phyloP scores from a whole-genome alignment of 1,140 invertebrate genomes.

The Drosophila burlai region DNA sequence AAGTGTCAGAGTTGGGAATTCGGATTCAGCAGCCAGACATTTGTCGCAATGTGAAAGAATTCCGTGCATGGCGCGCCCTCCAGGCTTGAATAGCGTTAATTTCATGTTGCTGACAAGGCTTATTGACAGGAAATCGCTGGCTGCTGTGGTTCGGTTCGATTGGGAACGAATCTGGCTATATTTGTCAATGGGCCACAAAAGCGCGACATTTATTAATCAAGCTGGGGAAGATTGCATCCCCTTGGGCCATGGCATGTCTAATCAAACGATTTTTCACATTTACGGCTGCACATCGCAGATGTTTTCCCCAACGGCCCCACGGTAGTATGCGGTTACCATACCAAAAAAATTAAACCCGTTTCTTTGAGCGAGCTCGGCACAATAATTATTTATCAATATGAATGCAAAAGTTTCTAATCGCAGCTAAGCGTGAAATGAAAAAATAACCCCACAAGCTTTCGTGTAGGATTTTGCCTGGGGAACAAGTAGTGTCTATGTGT shows the following conservation, averaged over 20 bases:
- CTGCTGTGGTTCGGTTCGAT: conserved; percentile 2
- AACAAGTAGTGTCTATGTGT: too few species aligned
- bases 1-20: conserved; percentile 60
- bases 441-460: conserved; percentile 46
- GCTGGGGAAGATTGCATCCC: conserved; percentile 49
- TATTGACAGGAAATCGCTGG: conserved; percentile 67
- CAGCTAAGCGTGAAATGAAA: conserved; percentile 48
- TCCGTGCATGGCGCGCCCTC: conserved; percentile 41
- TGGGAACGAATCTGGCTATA: conserved; percentile 15
- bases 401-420: conserved; percentile 8
- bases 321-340: neutral
- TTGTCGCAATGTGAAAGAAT: conserved; percentile 70
- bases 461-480: too few species aligned
- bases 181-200: conserved; percentile 69
- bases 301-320: neutral
- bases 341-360: conserved; percentile 51
- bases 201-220: conserved; percentile 75
- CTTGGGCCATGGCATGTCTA: conserved; percentile 35
- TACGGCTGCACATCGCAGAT: conserved; percentile 39
- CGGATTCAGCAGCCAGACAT: conserved; percentile 63
- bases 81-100: conserved; percentile 69
- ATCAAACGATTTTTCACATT: conserved; percentile 68
- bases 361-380: conserved; percentile 46
- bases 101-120: conserved; percentile 70
- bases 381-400: conserved; percentile 72